Evolutionary conservation across 2,888 invertebrate genomes (phyloP).

Genomic region (Syritta pipiens): DNA sequence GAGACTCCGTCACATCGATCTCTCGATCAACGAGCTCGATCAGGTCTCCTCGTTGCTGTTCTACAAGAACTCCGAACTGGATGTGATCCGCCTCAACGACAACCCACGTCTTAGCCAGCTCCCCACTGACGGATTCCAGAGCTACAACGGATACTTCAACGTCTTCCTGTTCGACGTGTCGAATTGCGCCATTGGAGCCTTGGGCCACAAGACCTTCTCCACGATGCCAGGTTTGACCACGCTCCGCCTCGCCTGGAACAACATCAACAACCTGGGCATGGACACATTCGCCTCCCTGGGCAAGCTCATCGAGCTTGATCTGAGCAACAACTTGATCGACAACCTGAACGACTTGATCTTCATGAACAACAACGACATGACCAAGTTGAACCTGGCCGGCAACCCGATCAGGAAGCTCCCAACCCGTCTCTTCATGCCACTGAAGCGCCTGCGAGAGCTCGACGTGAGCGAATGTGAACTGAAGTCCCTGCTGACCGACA

Average conservation of each 20-base stretch:
- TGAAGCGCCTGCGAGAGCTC: constrained; percentile 83
- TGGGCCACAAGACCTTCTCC: constrained; percentile 84
- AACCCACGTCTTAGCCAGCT: constrained; percentile 85
- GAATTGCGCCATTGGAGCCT: constrained; percentile 84
- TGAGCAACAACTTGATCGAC: constrained; percentile 85
- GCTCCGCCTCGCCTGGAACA: constrained; percentile 85
- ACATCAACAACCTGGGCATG: constrained; percentile 81
- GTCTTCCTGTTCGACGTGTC: constrained; percentile 87
- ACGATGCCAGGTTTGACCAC: constrained; percentile 86
- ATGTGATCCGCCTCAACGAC: constrained; percentile 85
- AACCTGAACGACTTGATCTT: constrained; percentile 84
- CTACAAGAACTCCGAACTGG: constrained; percentile 84
- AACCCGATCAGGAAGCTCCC: constrained; percentile 86
- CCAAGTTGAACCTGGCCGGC: constrained; percentile 84
- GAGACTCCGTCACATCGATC: constrained; percentile 85
- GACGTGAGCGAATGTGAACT: constrained; percentile 86
- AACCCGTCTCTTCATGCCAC: constrained; percentile 84
- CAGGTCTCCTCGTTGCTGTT: constrained; percentile 85
- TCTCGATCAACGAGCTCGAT: constrained; percentile 86
- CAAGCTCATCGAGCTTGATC: constrained; percentile 85
- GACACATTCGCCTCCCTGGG: constrained; percentile 82
- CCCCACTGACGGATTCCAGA: constrained; percentile 84
- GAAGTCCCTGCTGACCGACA: constrained; percentile 84
- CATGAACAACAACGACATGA: constrained; percentile 84
- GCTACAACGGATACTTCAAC: constrained; percentile 82